These are phyloP conservation scores for Addax nasomaculatus DNA, from an alignment of 2,113 vertebrate genomes.

Conservation along the genomic window DNA sequence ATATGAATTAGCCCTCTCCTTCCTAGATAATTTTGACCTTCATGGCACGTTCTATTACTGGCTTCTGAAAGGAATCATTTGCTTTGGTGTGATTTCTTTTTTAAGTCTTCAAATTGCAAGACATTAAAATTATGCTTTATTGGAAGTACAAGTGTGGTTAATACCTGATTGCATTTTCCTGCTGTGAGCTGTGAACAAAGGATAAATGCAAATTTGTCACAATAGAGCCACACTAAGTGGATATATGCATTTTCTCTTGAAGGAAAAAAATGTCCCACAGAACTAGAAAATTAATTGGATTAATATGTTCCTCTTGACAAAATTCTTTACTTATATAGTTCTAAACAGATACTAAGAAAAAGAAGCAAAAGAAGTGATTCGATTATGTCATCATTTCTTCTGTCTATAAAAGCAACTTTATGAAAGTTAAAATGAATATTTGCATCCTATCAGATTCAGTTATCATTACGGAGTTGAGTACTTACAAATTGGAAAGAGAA, in stretches of 20 bases:
- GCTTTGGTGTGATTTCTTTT: slow-evolving; percentile 8
- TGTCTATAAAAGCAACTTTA: neutral
- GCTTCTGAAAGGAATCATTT: slow-evolving; percentile 43
- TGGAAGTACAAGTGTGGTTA: neutral
- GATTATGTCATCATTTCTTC: neutral
- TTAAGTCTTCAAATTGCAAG: slow-evolving; percentile 51
- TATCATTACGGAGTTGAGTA: neutral
- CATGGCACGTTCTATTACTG: neutral
- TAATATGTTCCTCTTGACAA: neutral
- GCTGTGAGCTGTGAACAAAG: neutral
- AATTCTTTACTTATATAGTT: neutral
- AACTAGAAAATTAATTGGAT: slow-evolving; percentile 15
- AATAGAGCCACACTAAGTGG: neutral
- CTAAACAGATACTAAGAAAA: neutral
- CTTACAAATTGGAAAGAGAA: neutral
- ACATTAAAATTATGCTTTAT: slow-evolving; percentile 19
- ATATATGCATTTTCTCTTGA: neutral
- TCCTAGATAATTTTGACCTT: slow-evolving; percentile 46
- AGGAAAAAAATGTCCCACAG: neutral
- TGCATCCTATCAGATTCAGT: neutral
- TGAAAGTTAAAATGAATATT: neutral
- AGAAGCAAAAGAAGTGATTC: neutral
- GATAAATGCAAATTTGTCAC: slow-evolving; percentile 17
- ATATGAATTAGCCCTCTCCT: slow-evolving; percentile 19
- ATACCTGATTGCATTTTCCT: slow-evolving; percentile 21